Percentiles rank a stretch among this genome's conserved stretches.
Evolutionary conservation across 1,140 invertebrate genomes (phyloP).

Genomic region (Sarcophaga bullata): DNA sequence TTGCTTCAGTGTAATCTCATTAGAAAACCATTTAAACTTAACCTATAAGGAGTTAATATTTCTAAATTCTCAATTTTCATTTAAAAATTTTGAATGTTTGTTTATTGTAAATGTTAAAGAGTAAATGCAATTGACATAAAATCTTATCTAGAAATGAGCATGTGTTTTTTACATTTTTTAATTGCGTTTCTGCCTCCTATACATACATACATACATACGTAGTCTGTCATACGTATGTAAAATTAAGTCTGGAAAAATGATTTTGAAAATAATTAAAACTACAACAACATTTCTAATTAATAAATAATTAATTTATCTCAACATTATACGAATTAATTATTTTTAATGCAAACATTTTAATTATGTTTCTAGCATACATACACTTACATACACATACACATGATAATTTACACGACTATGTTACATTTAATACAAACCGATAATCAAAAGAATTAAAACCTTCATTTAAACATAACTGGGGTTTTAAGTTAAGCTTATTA

Average conservation of each 20-base stretch:
- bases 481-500: neutral
- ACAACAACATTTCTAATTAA: slow-evolving; percentile 19
- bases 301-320: slow-evolving; percentile 3
- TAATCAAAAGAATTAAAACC: neutral
- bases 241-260: neutral
- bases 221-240: neutral
- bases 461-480: neutral
- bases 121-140: too few species aligned
- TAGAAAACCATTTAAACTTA: too few species aligned
- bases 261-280: neutral
- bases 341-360: slow-evolving; percentile 6
- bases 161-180: too few species aligned
- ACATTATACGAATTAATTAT: slow-evolving; percentile 14
- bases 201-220: too few species aligned
- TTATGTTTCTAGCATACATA: neutral
- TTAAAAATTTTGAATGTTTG: too few species aligned
- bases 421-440: neutral
- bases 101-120: too few species aligned
- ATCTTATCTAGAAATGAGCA: neutral
- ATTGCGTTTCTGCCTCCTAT: too few species aligned
- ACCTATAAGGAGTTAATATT: too few species aligned
- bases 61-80: too few species aligned
- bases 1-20: too few species aligned
- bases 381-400: neutral
- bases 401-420: neutral